Evolutionary conservation across 2,113 vertebrate species (phyloP), one percentile per base, ranked within the genome.

Genomic region (Elephantulus edwardii): DNA sequence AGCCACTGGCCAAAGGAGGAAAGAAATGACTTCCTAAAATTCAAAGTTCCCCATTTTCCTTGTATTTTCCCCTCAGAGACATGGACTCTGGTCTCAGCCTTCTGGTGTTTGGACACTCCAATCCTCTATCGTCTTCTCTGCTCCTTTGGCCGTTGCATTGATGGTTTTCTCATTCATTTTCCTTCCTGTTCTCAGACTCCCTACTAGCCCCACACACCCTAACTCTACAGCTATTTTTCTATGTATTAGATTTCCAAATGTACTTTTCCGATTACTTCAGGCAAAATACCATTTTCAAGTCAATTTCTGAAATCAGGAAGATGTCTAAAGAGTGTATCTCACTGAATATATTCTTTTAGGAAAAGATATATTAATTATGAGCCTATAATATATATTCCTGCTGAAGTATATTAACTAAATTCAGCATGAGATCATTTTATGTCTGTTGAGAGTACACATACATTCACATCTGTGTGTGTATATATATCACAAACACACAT

Each of bases 151-250:
- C 19, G 10, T 0, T 4, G 22, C 3, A 6, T 4, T 11, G 4
- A 4, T 20, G 12, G 3, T 9, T 62, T 42, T 10, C 19, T 14
- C 10, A 1, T 4, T 9, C 14, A 24, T 38, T 26, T 26, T 1
- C 5, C 9, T 4, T 17, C 28, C 3, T 1, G 4, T 1, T 17
- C 48, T 14, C 14, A n/a, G 7, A 2, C 8, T 54, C n/a, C n/a
- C 3, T 10, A 26, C 52, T 12, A 1, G 30, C 19, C 66, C 44
- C 20, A n/a, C 26, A 5, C n/a, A n/a, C n/a, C n/a, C n/a, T n/a
- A 6, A 14, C 8, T 26, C 26, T 19, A 62, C 46, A 13, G 44
- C 77, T 44, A 16, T 11, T 72, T 77, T 24, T 62, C 68, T 48
- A 44, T 60, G 14, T 48, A 44, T 14, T 76, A 8, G 4, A 86